Evolutionary conservation across 2,888 invertebrate genomes (phyloP).

Genomic region (Dynastes grantii): DNA sequence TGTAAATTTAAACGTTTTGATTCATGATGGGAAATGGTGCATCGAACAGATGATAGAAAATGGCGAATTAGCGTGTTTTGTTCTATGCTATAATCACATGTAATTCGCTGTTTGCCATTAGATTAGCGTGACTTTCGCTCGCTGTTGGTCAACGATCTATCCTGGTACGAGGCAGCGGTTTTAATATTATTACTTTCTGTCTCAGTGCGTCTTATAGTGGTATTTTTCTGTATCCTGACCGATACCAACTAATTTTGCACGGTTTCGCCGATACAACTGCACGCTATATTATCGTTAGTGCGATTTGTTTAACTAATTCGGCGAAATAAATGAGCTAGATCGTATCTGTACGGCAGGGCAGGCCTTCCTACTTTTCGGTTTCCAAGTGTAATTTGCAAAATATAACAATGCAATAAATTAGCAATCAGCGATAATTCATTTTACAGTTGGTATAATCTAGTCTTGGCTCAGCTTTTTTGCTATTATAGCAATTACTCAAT

Average conservation of each 20-base stretch:
- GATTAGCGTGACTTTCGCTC: conserved; percentile 40
- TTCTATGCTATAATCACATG: conserved; percentile 39
- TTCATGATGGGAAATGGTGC: background rate
- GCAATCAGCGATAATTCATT: too few species aligned
- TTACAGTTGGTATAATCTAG: too few species aligned
- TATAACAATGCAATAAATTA: too few species aligned
- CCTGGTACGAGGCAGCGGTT: background rate
- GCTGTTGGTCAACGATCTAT: conserved; percentile 8
- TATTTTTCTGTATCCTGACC: background rate
- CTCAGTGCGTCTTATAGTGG: background rate
- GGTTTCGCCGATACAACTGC: conserved; percentile 6
- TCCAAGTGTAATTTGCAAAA: too few species aligned
- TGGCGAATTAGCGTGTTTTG: conserved; percentile 45
- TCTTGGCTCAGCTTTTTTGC: too few species aligned
- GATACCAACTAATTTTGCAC: conserved; percentile 25
- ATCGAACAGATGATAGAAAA: conserved; percentile 12
- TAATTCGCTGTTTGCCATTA: conserved; percentile 30
- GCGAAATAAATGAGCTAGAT: conserved; percentile 13
- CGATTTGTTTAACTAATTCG: conserved; percentile 10
- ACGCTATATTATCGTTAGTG: conserved; percentile 34
- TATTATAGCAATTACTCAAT: too few species aligned
- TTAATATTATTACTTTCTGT: conserved; percentile 30
- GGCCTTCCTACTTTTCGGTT: background rate
- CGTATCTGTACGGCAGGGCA: background rate
- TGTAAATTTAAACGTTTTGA: background rate